Evolutionary conservation across 2,888 invertebrate species (phyloP), one percentile per base, ranked within the genome.

Genomic region (Archips crataeganus): DNA sequence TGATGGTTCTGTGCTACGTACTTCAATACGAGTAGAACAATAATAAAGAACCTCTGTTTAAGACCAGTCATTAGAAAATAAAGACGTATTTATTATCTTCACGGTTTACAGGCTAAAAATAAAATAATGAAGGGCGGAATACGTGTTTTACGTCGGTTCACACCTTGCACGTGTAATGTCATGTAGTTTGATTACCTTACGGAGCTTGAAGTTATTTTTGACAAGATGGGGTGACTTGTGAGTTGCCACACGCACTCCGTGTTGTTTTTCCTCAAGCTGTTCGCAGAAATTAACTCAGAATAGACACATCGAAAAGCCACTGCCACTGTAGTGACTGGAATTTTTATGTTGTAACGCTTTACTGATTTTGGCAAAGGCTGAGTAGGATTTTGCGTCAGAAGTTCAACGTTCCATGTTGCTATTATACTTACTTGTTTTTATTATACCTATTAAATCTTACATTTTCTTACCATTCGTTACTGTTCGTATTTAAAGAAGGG

Each of bases 151-250:
- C 86, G 81, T 93, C 89, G 81, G 81, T 88, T 92, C 87, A 87
- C 94, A 93, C 93, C 84, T 91, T 87, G 81, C 88, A 90, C 90
- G 92, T 90, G 91, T 89, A 88, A 84, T 91, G 92, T 90, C 91
- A 84, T 89, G 89, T 85, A 84, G 80, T 86, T 87, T 89, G 88
- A 92, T 91, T 91, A 91, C 89, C 85, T 89, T 79, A 83, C 82
- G 81, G 81, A 85, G 82, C 78, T 77, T 78, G 79, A 70, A 75
- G 82, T 85, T 91, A 91, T 92, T 92, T 91, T 82, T 74, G 87
- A 86, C 65, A 80, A 77, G 77, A 79, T 82, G 79, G 87, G 88
- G 79, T 75, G 76, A 49, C 65, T 85, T 79, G 79, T 75, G 76
- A 49, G 62, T 85, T 80, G 82, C 77, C 77, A 76, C 78, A 75